Base-by-base conservation (phyloP, 2,113 vertebrate species). In the Rhinoderma darwinii region DNA sequence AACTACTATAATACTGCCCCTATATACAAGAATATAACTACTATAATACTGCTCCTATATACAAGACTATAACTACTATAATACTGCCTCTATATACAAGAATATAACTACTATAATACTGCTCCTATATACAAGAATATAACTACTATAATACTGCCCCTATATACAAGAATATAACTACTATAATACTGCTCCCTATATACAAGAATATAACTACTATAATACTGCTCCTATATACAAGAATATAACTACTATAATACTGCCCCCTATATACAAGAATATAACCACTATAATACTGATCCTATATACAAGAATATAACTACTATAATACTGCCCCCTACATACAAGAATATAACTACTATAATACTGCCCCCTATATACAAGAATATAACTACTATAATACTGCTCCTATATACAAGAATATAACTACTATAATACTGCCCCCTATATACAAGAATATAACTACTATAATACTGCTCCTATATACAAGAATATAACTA, bases 21-120 rank as follows among this genome's bases (percentile, higher is more conserved):
- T 59, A 59, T 59, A 5, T 59, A 25, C 54, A 25, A 59, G 22
- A 59, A 59, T 25, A 25, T 59, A 59, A 59, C 20, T 25, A 59
- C 54, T 25, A 59, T 61, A 61, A 61, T 61, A 61, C 59, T 10
- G 1, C 59, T 27, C n/a, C 59, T 66, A 66, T 32, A 12, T 66
- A 66, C 63, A 66, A 66, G 63, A 66, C 32, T 66, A 66, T 66
- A 66, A 66, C 63, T 66, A 32, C 63, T 66, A 66, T 32, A 66
- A 66, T 66, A 66, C 63, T 66, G 30, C 63, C 7, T n/a, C 63
- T 66, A 66, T 66, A 12, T 66, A 66, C 63, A 66, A 18, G 63
- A 66, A 66, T 66, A 66, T 66, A 66, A 66, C 63, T 66, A 66
- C 63, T 66, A 66, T 66, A 66, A 66, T 66, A 66, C 63, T 66